A percentile compares a stretch with the other conserved stretches of the same genome.
These are phyloP conservation scores for Crotophaga sulcirostris DNA, from an alignment of 2,113 vertebrate genomes.

Conservation along the genomic window DNA sequence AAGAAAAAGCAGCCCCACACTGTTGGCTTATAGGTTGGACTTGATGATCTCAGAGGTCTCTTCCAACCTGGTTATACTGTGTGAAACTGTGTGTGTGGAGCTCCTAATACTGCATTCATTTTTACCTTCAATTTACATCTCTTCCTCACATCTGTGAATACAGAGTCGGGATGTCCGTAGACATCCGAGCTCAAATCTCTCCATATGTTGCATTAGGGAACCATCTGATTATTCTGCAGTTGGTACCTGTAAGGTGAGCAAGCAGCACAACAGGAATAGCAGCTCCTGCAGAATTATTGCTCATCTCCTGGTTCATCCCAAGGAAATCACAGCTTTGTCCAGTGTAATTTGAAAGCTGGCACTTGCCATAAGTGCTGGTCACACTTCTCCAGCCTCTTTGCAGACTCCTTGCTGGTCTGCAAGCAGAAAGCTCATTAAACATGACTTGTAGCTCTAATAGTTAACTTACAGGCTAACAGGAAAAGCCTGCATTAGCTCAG, in stretches of 20 bases:
- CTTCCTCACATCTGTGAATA: not conserved
- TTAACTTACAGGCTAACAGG: not conserved
- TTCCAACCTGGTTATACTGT: too few relatives aligned
- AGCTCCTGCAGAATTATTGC: not conserved
- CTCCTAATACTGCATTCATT: not conserved
- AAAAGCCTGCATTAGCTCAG: not conserved
- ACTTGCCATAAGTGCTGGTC: not conserved
- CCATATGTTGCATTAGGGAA: not conserved
- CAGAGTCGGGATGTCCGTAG: not conserved
- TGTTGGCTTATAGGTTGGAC: too few relatives aligned
- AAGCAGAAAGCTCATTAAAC: slow-evolving; percentile 1
- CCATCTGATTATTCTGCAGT: not conserved
- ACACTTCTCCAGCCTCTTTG: not conserved
- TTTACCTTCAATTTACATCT: not conserved
- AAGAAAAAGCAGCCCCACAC: not conserved
- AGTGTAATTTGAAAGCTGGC: not conserved
- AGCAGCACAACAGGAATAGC: not conserved
- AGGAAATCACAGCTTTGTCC: slow-evolving; percentile 3
- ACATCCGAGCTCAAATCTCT: not conserved
- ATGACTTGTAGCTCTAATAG: not conserved
- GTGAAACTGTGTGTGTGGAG: too few relatives aligned
- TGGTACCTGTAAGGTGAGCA: not conserved
- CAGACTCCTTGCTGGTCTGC: not conserved
- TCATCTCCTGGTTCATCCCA: not conserved
- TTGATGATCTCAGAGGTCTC: too few relatives aligned